A percentile compares a stretch with the other conserved stretches of the same genome.
phyloP scores from a whole-genome alignment of 1,140 invertebrate genomes.

The Diachasma alloeum region DNA sequence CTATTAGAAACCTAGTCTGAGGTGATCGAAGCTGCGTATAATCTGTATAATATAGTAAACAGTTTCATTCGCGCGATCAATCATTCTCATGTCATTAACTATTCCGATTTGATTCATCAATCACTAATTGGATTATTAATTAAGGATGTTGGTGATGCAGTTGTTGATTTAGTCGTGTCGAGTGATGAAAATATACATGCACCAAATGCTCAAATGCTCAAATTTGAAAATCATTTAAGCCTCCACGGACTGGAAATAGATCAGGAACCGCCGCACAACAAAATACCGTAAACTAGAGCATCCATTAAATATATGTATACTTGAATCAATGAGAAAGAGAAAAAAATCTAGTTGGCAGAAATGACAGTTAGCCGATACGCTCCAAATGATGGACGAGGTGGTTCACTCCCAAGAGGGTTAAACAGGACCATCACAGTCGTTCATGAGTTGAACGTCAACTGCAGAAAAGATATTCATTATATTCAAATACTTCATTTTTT shows the following conservation, averaged over 20 bases:
- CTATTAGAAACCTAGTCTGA: not conserved
- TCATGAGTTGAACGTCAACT: not conserved
- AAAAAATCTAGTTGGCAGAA: not conserved
- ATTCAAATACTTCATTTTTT: too few relatives aligned
- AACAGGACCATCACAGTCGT: not conserved
- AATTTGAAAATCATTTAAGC: too few relatives aligned
- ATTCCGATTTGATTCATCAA: not conserved
- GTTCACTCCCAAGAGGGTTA: not conserved
- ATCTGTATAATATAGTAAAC: not conserved
- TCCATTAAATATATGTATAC: not conserved
- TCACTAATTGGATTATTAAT: not conserved
- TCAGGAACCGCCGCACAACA: not conserved
- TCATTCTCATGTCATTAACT: not conserved
- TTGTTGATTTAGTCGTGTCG: too few relatives aligned
- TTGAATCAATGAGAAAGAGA: not conserved
- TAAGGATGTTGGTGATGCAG: not conserved
- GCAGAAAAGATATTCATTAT: too few relatives aligned
- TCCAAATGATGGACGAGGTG: slow-evolving; percentile 11
- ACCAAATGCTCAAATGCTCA: too few relatives aligned
- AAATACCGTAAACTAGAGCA: not conserved
- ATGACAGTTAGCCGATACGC: slow-evolving; percentile 10
- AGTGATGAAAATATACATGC: not conserved
- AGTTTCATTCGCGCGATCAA: not conserved
- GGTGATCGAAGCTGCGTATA: not conserved
- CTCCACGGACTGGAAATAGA: too few relatives aligned